phyloP scores from a whole-genome alignment of 2,888 invertebrate species.

The Norana najaformis region DNA sequence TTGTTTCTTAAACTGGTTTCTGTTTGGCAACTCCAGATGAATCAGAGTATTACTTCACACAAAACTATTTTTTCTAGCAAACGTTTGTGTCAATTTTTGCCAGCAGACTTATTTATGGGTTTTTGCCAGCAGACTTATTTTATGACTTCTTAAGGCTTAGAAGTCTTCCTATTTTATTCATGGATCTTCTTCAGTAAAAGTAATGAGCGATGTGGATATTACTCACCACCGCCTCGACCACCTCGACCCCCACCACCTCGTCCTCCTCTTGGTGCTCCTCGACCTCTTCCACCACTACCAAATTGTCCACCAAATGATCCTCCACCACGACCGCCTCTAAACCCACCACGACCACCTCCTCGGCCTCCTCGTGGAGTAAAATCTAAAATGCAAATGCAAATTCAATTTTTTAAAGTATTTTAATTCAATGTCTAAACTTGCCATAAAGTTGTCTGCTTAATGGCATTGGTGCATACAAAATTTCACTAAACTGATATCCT shows the following conservation, averaged over 20 bases:
- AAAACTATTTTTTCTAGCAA: too few relatives aligned
- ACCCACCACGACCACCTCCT: constrained; percentile 40
- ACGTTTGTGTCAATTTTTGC: too few relatives aligned
- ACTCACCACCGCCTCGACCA: constrained; percentile 46
- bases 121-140: not conserved
- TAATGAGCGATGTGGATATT: constrained; percentile 42
- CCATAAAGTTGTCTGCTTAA: not conserved
- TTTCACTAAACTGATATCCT: not conserved
- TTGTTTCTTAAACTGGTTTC: too few relatives aligned
- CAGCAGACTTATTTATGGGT: not conserved
- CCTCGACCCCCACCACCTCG: constrained; percentile 46
- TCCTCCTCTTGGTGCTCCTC: constrained; percentile 40
- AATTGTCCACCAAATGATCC: constrained; percentile 35
- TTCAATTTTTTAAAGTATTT: not conserved
- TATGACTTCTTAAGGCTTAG: not conserved
- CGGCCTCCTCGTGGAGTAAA: constrained; percentile 43
- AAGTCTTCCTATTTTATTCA: not conserved
- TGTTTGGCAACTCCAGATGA: too few relatives aligned
- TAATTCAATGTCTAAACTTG: not conserved
- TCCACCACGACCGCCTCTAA: constrained; percentile 38
- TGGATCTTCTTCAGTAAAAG: not conserved
- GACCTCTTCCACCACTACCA: constrained; percentile 49
- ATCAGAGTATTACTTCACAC: too few relatives aligned
- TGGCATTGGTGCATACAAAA: not conserved
- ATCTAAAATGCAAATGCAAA: constrained; percentile 32